phyloP scores from a whole-genome alignment of 2,113 vertebrate species.

The Pseudopodoces humilis region DNA sequence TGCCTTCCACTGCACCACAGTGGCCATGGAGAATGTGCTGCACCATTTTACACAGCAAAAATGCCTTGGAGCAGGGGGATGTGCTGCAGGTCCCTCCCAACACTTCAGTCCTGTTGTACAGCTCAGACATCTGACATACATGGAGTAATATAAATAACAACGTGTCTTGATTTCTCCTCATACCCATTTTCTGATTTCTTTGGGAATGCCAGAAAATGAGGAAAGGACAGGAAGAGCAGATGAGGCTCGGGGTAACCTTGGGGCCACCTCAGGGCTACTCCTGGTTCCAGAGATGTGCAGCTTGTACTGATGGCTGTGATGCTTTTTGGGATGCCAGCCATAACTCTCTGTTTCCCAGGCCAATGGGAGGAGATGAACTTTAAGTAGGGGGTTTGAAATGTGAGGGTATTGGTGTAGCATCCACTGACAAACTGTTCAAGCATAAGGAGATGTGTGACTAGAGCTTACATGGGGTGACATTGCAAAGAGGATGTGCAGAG shows the following conservation, averaged over 20 bases:
- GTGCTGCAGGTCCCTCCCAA: background rate
- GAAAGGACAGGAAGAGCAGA: background rate
- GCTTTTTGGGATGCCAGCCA: background rate
- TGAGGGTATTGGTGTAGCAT: background rate
- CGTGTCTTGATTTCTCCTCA: background rate
- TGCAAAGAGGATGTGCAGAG: background rate
- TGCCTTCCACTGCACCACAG: background rate
- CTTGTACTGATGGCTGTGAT: background rate
- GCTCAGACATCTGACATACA: background rate
- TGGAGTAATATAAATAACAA: background rate
- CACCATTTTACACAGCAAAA: background rate
- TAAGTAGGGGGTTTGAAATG: background rate
- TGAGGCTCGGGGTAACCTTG: background rate
- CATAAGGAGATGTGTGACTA: background rate
- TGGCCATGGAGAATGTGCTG: background rate
- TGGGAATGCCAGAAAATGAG: background rate
- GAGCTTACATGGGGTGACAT: rapidly evolving
- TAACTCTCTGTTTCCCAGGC: background rate
- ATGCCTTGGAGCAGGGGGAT: background rate
- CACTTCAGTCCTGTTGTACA: background rate
- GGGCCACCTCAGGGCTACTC: rapidly evolving
- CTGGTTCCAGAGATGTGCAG: background rate
- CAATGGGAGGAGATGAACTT: background rate
- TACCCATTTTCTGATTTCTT: background rate
- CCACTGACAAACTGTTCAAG: background rate